Percentiles rank a stretch among this genome's conserved stretches.
Evolutionary conservation across 2,113 vertebrate species (phyloP).

Genomic region (Nanorana parkeri): DNA sequence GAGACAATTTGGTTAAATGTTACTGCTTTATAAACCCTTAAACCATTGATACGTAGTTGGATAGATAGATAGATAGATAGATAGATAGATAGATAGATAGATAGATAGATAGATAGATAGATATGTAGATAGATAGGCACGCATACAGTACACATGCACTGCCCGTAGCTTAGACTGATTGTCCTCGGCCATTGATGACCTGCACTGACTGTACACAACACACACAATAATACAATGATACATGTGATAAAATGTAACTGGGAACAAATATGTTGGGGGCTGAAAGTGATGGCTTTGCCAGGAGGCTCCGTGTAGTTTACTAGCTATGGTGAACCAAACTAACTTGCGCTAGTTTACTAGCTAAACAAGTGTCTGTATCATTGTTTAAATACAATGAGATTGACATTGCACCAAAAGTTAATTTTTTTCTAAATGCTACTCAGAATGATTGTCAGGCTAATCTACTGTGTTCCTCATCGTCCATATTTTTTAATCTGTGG

Average conservation of each 20-base stretch:
- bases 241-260: slow-evolving; percentile 15
- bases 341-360: slow-evolving; percentile 38
- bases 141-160: too few relatives aligned
- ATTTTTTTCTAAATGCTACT: slow-evolving; percentile 36
- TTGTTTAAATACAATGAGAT: slow-evolving; percentile 47
- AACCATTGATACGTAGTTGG: too few relatives aligned
- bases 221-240: slow-evolving; percentile 5
- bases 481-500: slow-evolving; percentile 26
- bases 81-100: too few relatives aligned
- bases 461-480: slow-evolving; percentile 21
- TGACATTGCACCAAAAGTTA: slow-evolving; percentile 45
- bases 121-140: too few relatives aligned
- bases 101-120: too few relatives aligned
- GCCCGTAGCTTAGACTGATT: neutral
- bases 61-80: too few relatives aligned
- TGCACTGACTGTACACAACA: neutral
- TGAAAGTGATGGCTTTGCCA: slow-evolving; percentile 23
- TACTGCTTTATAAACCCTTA: too few relatives aligned
- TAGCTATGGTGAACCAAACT: too few relatives aligned
- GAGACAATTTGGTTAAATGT: too few relatives aligned
- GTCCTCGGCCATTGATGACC: neutral
- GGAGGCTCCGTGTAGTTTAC: slow-evolving; percentile 23
- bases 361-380: slow-evolving; percentile 49
- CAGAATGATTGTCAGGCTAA: slow-evolving; percentile 48
- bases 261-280: neutral